A percentile compares a stretch with the other conserved stretches of the same genome.
Conservation (phyloP, 2,113 vertebrate genomes). For the Tragelaphus imberbis region DNA sequence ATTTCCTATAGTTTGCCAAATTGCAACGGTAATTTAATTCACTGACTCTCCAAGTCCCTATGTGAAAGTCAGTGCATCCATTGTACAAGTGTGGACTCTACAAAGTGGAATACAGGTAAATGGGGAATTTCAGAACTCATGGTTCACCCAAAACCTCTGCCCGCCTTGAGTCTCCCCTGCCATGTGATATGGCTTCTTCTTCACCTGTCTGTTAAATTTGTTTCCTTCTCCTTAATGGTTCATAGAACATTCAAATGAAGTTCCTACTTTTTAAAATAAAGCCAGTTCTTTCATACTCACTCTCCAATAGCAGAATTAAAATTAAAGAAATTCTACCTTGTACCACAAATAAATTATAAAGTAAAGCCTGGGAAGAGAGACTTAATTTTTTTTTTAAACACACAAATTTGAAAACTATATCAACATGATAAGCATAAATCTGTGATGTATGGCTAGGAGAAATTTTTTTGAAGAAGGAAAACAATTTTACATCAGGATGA, state of each 20-base stretch:
- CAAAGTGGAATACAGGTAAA: neutral
- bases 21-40: neutral
- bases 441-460: neutral
- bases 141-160: neutral
- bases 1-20: neutral
- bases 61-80: neutral
- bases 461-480: neutral
- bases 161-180: neutral
- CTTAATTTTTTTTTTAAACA: neutral
- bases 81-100: neutral
- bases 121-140: neutral
- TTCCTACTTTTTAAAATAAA: neutral
- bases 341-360: neutral
- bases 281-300: neutral
- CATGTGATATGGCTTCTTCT: neutral
- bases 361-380: neutral
- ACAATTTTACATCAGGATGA: neutral
- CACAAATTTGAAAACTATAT: neutral
- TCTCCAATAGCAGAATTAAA: neutral
- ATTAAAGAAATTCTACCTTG: neutral
- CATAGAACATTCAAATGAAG: neutral
- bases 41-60: neutral
- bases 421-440: neutral
- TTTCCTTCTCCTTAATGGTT: neutral
- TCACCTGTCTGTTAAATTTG: neutral